These are phyloP conservation scores for Gallinago stenura DNA, from an alignment of 2,797 vertebrate species.

Conservation along the genomic window DNA sequence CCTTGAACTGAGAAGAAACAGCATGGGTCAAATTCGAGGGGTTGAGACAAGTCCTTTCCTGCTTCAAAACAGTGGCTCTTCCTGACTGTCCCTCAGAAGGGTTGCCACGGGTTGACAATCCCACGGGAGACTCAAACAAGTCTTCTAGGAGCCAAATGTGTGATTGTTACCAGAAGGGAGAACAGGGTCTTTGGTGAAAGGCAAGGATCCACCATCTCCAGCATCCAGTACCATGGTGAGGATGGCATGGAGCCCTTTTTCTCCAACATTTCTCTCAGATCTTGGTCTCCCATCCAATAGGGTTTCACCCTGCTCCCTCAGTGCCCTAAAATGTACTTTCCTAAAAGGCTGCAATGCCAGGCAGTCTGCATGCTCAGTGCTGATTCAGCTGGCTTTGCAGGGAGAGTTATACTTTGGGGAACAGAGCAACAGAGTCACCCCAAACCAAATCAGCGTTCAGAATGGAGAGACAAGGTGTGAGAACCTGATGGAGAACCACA, in stretches of 20 bases:
- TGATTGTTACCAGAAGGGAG: neutral
- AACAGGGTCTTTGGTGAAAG: neutral
- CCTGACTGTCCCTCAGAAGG: neutral
- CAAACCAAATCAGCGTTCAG: neutral
- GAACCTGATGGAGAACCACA: too few species aligned
- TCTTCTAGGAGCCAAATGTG: neutral
- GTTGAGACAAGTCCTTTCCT: neutral
- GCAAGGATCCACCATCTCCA: neutral
- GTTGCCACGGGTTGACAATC: neutral
- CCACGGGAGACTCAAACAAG: accelerated
- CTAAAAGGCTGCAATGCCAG: neutral
- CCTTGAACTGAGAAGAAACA: neutral
- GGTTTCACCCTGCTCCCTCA: neutral
- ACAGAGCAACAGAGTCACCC: neutral
- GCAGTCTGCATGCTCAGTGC: accelerated
- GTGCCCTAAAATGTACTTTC: neutral
- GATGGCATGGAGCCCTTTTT: neutral
- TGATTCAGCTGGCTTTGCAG: neutral
- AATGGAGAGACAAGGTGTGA: neutral
- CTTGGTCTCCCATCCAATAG: neutral
- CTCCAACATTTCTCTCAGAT: neutral
- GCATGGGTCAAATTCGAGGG: neutral
- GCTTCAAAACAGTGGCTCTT: neutral
- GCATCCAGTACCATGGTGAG: accelerated
- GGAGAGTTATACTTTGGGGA: neutral